Evolutionary conservation across 2,113 vertebrate species (phyloP).

Genomic region (Gavia stellata): DNA sequence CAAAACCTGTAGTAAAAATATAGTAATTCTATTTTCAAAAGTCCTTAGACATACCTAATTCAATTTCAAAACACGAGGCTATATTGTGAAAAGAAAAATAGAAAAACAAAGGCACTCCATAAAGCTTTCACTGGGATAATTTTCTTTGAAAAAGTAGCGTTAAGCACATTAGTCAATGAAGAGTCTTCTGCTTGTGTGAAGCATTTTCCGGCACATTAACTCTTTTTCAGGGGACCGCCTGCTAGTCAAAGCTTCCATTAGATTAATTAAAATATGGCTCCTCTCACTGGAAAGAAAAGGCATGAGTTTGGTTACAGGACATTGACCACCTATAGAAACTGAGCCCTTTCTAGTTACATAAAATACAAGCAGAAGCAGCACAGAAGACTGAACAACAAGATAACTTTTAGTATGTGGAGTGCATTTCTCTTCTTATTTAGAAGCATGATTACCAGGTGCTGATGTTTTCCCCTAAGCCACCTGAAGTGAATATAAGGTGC

Average conservation of each 20-base stretch:
- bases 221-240: slow-evolving; percentile 57
- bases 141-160: slow-evolving; percentile 29
- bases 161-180: slow-evolving; percentile 41
- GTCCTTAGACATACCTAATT: slow-evolving; percentile 9
- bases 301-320: slow-evolving; percentile 21
- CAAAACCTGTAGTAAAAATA: background rate
- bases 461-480: slow-evolving; percentile 61
- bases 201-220: slow-evolving; percentile 54
- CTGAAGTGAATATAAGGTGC: slow-evolving; percentile 67
- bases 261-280: slow-evolving; percentile 72
- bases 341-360: background rate
- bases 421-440: slow-evolving; percentile 51
- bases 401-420: background rate
- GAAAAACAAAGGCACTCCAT: background rate
- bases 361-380: background rate
- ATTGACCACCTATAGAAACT: background rate
- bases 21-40: background rate
- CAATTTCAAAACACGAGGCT: background rate
- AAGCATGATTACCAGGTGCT: slow-evolving; percentile 57
- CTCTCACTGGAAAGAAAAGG: slow-evolving; percentile 46
- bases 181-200: slow-evolving; percentile 40
- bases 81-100: background rate
- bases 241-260: slow-evolving; percentile 65
- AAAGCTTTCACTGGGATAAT: slow-evolving; percentile 41
- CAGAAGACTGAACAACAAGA: background rate